Evolutionary conservation across 2,797 vertebrate species (phyloP).

Genomic region (Rallus crepitans): DNA sequence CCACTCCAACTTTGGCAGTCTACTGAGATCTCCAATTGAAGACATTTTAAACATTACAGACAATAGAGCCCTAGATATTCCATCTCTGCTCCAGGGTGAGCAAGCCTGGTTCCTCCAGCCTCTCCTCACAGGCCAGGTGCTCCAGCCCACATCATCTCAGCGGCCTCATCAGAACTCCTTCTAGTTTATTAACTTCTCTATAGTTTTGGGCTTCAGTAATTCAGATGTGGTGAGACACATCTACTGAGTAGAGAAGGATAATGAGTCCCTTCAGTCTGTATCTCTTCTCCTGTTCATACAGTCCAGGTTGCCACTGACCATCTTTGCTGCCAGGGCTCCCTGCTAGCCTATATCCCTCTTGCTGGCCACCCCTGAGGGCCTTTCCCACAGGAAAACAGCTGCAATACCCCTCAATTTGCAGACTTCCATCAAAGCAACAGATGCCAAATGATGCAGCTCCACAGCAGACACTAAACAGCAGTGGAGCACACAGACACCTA

Average conservation of each 20-base stretch:
- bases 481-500: not conserved
- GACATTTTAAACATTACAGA: not conserved
- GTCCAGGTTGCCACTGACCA: not conserved
- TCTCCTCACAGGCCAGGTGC: not conserved
- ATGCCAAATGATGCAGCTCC: not conserved
- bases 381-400: not conserved
- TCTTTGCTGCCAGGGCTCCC: not conserved
- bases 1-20: not conserved
- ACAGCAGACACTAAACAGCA: not conserved
- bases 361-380: not conserved
- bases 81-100: not conserved
- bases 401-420: not conserved
- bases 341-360: not conserved
- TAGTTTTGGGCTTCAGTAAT: not conserved
- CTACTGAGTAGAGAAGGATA: not conserved
- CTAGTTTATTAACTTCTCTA: not conserved
- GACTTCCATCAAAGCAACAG: not conserved
- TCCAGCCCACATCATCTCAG: not conserved
- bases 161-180: not conserved
- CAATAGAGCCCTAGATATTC: not conserved
- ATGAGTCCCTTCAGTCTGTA: not conserved
- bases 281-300: not conserved
- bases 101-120: not conserved
- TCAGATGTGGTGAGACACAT: not conserved
- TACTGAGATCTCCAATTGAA: not conserved